Conservation (phyloP, 2,797 vertebrate genomes). For the Capromys pilorides region DNA sequence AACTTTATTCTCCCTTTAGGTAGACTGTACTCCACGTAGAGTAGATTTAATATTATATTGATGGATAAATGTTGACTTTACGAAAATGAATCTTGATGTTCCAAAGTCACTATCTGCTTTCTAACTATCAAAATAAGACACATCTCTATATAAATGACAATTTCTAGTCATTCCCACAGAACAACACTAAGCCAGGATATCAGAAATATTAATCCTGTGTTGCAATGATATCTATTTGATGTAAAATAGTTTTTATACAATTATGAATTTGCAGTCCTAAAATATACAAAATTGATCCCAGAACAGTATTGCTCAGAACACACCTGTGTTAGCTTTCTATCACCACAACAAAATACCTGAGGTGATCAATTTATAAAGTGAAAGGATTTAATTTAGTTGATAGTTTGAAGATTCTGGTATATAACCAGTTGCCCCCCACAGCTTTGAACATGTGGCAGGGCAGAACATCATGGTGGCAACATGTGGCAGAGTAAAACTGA, state of each 20-base stretch:
- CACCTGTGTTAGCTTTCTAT: not conserved
- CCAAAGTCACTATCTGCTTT: constrained; percentile 42
- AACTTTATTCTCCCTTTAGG: not conserved
- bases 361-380: not conserved
- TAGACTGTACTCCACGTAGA: not conserved
- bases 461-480: not conserved
- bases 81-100: constrained; percentile 57
- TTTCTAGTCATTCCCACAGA: constrained; percentile 60
- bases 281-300: not conserved
- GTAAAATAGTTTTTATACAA: constrained; percentile 33
- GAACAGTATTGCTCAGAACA: not conserved
- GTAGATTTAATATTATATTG: constrained; percentile 47
- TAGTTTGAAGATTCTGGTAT: not conserved
- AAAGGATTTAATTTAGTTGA: not conserved
- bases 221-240: constrained; percentile 48
- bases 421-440: not conserved
- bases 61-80: constrained; percentile 18
- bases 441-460: not conserved
- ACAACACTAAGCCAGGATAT: constrained; percentile 41
- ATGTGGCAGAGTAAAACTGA: not conserved
- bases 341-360: not conserved
- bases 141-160: constrained; percentile 38
- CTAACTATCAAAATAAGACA: constrained; percentile 46
- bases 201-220: constrained; percentile 53
- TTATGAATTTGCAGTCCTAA: not conserved